phyloP scores from a whole-genome alignment of 1,140 invertebrate genomes.

The Stegodyphus dumicola region DNA sequence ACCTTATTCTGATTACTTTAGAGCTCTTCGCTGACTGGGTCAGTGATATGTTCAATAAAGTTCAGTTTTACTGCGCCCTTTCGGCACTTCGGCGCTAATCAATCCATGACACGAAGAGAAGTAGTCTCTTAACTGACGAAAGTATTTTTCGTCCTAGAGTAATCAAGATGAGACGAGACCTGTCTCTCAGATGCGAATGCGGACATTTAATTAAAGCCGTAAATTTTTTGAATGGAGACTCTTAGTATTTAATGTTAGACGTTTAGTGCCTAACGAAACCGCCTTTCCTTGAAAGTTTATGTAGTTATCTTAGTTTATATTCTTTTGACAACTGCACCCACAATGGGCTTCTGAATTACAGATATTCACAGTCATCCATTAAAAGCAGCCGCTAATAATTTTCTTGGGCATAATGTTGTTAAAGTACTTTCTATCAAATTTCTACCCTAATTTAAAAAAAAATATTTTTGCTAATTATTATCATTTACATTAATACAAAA shows the following conservation, averaged over 20 bases:
- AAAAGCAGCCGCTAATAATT: too few relatives aligned
- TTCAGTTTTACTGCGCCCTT: slow-evolving; percentile 1
- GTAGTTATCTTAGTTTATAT: background rate
- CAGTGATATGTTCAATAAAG: slow-evolving; percentile 33
- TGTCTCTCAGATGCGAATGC: background rate
- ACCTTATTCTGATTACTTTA: background rate
- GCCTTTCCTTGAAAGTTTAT: background rate
- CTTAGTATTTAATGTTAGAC: background rate
- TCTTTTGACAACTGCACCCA: background rate
- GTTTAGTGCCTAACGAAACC: background rate
- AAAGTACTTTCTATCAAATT: background rate
- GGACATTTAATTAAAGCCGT: background rate
- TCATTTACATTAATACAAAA: too few relatives aligned
- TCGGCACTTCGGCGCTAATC: slow-evolving; percentile 4
- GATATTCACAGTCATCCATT: background rate
- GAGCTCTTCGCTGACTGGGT: background rate
- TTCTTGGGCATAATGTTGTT: too few relatives aligned
- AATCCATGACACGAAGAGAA: background rate
- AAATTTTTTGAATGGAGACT: background rate
- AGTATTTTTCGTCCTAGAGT: background rate
- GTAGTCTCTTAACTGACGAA: background rate
- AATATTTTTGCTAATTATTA: background rate
- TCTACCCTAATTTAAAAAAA: background rate
- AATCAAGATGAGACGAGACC: background rate
- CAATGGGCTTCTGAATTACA: background rate